Conservation (phyloP, 2,888 invertebrate genomes). For the Ectropis crepuscularia region DNA sequence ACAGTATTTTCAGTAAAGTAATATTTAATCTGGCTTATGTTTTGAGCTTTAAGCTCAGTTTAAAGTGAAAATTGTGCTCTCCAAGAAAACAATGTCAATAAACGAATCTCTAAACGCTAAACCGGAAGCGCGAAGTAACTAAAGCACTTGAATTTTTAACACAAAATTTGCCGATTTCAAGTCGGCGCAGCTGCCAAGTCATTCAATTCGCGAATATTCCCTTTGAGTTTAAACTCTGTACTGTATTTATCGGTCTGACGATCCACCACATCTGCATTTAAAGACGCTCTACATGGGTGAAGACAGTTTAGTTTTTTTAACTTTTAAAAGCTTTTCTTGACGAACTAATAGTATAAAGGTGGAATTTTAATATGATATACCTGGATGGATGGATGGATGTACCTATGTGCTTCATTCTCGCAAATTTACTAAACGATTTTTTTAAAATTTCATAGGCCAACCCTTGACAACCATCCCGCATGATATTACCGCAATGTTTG, state of each 20-base stretch:
- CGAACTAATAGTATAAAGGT: too few relatives aligned
- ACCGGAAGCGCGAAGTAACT: conserved; percentile 35
- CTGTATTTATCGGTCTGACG: conserved; percentile 64
- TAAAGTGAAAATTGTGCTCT: conserved; percentile 9
- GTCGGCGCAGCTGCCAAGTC: conserved; percentile 46
- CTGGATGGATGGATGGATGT: too few relatives aligned
- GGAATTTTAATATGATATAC: too few relatives aligned
- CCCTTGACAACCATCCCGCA: too few relatives aligned
- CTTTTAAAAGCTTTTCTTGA: conserved; percentile 3
- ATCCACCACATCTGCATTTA: conserved; percentile 72
- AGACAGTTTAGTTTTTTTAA: conserved; percentile 11
- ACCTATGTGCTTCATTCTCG: too few relatives aligned
- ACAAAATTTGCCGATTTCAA: conserved; percentile 40
- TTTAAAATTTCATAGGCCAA: too few relatives aligned
- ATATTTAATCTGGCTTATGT: too few relatives aligned
- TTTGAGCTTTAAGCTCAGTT: too few relatives aligned
- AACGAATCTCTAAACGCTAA: conserved; percentile 19
- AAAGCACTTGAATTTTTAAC: conserved; percentile 36
- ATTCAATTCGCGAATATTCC: conserved; percentile 54
- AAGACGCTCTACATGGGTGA: conserved; percentile 51
- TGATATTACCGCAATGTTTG: too few relatives aligned
- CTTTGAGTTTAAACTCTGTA: conserved; percentile 50
- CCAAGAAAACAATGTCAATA: conserved; percentile 20
- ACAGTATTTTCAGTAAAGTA: too few relatives aligned
- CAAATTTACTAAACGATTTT: too few relatives aligned